A percentile compares a stretch with the other conserved stretches of the same genome.
phyloP scores from a whole-genome alignment of 2,888 invertebrate genomes.

The Stenoptilia bipunctidactyla region DNA sequence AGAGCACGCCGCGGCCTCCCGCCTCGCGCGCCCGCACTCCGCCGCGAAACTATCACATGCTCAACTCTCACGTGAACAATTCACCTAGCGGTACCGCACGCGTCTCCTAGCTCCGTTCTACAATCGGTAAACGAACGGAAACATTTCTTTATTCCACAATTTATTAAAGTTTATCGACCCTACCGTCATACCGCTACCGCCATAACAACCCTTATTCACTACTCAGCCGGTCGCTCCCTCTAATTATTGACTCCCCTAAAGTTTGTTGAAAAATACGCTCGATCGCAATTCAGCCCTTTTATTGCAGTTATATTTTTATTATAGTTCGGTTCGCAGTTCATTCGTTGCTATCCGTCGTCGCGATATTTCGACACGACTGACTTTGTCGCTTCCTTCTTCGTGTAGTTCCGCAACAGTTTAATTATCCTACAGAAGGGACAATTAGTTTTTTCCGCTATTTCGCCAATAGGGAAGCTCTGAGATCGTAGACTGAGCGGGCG shows the following conservation, averaged over 20 bases:
- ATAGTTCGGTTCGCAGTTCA: slow-evolving; percentile 23
- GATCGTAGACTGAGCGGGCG: slow-evolving; percentile 28
- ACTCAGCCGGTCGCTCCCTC: slow-evolving; percentile 58
- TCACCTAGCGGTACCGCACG: slow-evolving; percentile 6
- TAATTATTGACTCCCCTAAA: slow-evolving; percentile 68
- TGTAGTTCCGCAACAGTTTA: slow-evolving; percentile 32
- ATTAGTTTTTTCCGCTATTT: slow-evolving; percentile 34
- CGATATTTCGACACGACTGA: slow-evolving; percentile 12
- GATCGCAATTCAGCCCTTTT: slow-evolving; percentile 45
- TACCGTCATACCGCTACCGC: slow-evolving; percentile 31
- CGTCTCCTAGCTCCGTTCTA: not conserved
- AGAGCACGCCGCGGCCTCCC: slow-evolving; percentile 29
- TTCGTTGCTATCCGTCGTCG: slow-evolving; percentile 15
- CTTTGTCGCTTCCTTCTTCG: slow-evolving; percentile 27
- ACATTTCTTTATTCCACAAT: not conserved
- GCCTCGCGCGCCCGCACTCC: slow-evolving; percentile 51
- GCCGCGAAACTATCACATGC: slow-evolving; percentile 39
- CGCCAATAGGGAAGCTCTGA: slow-evolving; percentile 34
- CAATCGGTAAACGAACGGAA: not conserved
- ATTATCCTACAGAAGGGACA: slow-evolving; percentile 25
- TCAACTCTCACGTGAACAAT: slow-evolving; percentile 11
- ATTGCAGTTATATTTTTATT: slow-evolving; percentile 52
- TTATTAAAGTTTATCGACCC: slow-evolving; percentile 62
- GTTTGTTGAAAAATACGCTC: slow-evolving; percentile 48
- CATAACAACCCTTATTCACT: slow-evolving; percentile 65